Conservation (phyloP, 2,888 invertebrate species). For the Volucella bombylans region DNA sequence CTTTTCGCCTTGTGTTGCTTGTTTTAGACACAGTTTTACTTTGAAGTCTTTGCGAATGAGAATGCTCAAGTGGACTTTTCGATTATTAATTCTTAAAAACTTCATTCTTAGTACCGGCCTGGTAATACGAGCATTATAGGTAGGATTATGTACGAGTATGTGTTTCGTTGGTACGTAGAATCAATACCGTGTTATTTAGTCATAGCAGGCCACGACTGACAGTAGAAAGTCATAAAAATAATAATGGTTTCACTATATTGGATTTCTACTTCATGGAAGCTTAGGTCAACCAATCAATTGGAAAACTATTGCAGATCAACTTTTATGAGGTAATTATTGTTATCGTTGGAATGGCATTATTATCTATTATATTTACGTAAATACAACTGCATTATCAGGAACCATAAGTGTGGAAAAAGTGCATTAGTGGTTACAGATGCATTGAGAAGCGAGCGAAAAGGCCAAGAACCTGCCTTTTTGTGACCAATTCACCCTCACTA, state of each 20-base stretch:
- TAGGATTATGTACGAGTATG: conserved; percentile 21
- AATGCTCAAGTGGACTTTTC: conserved; percentile 36
- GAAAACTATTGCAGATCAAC: background rate
- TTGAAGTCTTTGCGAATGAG: conserved; percentile 20
- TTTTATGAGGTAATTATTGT: background rate
- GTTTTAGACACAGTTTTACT: background rate
- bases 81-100: conserved; percentile 53
- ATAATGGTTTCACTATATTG: conserved; percentile 18
- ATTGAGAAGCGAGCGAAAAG: no score
- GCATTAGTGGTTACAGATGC: no score
- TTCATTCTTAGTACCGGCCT: conserved; percentile 2
- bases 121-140: background rate
- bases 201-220: background rate
- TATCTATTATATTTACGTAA: no score
- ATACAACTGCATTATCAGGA: no score
- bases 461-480: no score
- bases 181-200: conserved; percentile 20
- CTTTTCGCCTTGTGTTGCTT: conserved; percentile 13
- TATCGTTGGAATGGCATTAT: background rate
- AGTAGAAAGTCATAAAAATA: background rate
- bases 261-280: conserved; percentile 8
- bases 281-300: conserved; percentile 9
- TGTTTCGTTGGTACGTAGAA: background rate
- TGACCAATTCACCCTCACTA: no score
- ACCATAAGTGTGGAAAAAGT: no score